Conservation (phyloP, 2,113 vertebrate genomes). For the Hassar affinis region DNA sequence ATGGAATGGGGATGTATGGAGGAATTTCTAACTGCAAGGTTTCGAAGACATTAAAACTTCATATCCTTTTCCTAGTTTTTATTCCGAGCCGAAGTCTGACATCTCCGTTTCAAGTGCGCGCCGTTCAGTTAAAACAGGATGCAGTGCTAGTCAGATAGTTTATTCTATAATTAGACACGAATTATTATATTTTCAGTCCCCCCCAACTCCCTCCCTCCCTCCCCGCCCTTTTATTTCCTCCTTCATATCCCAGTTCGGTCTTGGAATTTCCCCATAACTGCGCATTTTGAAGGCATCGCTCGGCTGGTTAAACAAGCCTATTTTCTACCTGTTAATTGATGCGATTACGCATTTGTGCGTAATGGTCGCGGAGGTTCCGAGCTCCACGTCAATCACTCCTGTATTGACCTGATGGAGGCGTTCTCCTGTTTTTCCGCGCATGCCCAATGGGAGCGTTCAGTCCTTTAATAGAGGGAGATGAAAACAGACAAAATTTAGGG, state of each 20-base stretch:
- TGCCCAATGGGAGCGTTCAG: conserved; percentile 66
- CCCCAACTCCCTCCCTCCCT: too few species aligned
- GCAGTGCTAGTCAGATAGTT: conserved; percentile 59
- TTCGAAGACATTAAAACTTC: conserved; percentile 58
- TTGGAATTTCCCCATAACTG: conserved; percentile 72
- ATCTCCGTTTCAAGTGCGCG: conserved; percentile 63
- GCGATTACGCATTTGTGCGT: conserved; percentile 80
- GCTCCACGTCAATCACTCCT: conserved; percentile 78
- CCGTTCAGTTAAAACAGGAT: conserved; percentile 77
- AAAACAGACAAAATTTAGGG: conserved; percentile 62
- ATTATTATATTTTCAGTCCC: conserved; percentile 56
- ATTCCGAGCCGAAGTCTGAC: conserved; percentile 61
- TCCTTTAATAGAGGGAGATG: conserved; percentile 68
- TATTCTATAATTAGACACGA: conserved; percentile 71
- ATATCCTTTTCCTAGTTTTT: conserved; percentile 59
- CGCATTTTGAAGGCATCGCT: conserved; percentile 67
- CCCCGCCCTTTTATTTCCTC: too few species aligned
- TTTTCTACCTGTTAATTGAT: conserved; percentile 86
- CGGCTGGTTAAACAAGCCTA: conserved; percentile 80
- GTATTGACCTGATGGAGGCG: conserved; percentile 76
- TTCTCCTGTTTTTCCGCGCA: conserved; percentile 49
- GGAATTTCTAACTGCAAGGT: conserved; percentile 57
- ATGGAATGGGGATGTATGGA: conserved; percentile 12
- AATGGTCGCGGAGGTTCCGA: conserved; percentile 77
- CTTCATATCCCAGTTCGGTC: conserved; percentile 25